A percentile compares a stretch with the other conserved stretches of the same genome.
These are phyloP conservation scores for Pseudomyrmex sp. DNA, from an alignment of 1,140 invertebrate genomes.

Conservation along the genomic window DNA sequence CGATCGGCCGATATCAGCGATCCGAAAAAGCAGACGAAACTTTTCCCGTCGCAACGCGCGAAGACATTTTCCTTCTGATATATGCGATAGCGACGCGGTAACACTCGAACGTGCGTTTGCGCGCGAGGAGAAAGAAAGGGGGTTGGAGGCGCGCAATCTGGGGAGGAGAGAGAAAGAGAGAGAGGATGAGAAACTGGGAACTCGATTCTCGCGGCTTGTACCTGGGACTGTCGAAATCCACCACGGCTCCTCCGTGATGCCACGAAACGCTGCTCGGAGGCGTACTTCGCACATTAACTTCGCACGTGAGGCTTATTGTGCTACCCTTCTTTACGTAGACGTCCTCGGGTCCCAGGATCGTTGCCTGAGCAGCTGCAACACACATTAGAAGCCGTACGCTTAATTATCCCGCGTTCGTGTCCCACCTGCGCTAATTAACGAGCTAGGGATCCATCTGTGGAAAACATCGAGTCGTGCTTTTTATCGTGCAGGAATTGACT, in stretches of 20 bases:
- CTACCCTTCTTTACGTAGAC: conserved; percentile 96
- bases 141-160: no score
- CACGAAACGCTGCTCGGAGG: conserved; percentile 91
- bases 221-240: conserved; percentile 94
- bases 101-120: not conserved
- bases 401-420: conserved; percentile 58
- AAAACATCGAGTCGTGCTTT: not conserved
- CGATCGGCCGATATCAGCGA: conserved; percentile 12
- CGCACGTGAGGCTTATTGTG: conserved; percentile 95
- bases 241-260: conserved; percentile 92
- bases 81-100: conserved; percentile 19
- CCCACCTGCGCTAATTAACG: conserved; percentile 20
- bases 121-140: not conserved
- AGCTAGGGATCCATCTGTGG: not conserved
- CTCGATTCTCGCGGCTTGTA: conserved; percentile 75
- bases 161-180: not conserved
- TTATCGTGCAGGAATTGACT: conserved; percentile 19
- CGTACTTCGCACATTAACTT: conserved; percentile 94
- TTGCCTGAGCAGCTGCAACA: conserved; percentile 93
- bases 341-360: conserved; percentile 93
- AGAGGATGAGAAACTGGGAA: conserved; percentile 41
- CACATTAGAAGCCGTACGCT: conserved; percentile 74
- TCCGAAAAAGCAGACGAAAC: conserved; percentile 18
- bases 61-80: not conserved
- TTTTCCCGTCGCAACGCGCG: not conserved